Base-by-base conservation (phyloP, 2,888 invertebrate species). In the Trissoscelio sp. region DNA sequence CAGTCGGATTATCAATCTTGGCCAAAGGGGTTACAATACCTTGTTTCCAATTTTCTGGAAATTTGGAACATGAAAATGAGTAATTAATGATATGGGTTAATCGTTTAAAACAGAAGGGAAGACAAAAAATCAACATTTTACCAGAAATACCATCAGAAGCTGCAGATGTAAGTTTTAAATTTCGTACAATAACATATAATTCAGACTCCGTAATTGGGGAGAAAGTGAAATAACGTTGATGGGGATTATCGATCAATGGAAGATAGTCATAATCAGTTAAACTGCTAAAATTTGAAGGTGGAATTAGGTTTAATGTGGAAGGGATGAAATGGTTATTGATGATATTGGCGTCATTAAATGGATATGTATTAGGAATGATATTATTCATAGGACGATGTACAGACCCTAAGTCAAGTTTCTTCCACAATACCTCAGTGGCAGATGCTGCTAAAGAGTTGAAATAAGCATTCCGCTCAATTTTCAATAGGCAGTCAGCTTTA, bases 41-140 rank as follows among this genome's bases (percentile, higher is more conserved):
- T 6, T 18, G 5, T 46, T 46, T 46, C 31, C 31, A 62, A n/a
- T 3, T n/a, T 4, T 14, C 16, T 4, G 62, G 62, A 18, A 62
- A 39, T 4, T 7, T 2, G 4, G 39, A 39, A 5, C 4, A n/a
- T 3, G 4, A 4, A 39, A 39, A 14, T 39, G 3, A 31, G 12
- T 7, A 6, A n/a, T 62, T 46, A 5, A 62, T 28, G n/a, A 62
- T 46, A 20, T 46, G 28, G 7, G 62, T 62, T 0, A 62, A 18
- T 2, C 31, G 28, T 11, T 12, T 2, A 5, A 31, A 46, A 9
- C 44, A 46, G 9, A 18, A 31, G n/a, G 62, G 46, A 6, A 62
- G 6, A 18, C 62, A 46, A 12, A 18, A 11, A 11, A 62, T 28
- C 4, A 62, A 4, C 62, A 62, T 62, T 6, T 62, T 46, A 3